Conservation (phyloP, 2,797 vertebrate genomes). For the Furcifer pardalis region DNA sequence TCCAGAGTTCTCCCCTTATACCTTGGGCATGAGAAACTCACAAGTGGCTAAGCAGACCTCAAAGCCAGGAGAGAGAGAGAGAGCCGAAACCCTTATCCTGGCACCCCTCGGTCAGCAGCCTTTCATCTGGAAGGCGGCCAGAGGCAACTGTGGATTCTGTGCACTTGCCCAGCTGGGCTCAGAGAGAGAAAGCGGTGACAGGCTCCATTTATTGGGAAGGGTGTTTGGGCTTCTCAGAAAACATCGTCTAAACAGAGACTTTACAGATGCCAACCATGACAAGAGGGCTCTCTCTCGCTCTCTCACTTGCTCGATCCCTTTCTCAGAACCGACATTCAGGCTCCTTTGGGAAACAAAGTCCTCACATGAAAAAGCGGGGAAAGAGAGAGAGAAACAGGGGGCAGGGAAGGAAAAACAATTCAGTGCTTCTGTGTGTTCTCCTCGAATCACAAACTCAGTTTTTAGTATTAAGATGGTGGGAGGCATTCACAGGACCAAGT, state of each 20-base stretch:
- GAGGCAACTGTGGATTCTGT: constrained; percentile 43
- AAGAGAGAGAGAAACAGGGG: neutral
- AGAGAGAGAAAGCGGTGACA: constrained; percentile 68
- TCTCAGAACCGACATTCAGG: neutral
- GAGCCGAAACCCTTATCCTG: neutral
- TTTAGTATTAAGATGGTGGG: too few relatives aligned
- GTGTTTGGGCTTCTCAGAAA: constrained; percentile 65
- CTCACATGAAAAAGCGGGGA: neutral
- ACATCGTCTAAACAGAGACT: constrained; percentile 58
- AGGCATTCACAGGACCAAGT: too few relatives aligned
- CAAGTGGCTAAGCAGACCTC: neutral
- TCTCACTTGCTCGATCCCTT: too few relatives aligned
- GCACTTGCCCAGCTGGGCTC: constrained; percentile 59
- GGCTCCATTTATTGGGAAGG: constrained; percentile 64
- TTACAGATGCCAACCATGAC: constrained; percentile 44
- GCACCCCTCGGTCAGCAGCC: constrained; percentile 34
- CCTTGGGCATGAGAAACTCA: neutral
- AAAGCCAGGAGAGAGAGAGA: neutral
- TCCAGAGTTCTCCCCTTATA: rapidly evolving
- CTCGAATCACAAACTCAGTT: too few relatives aligned
- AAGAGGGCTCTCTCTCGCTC: constrained; percentile 41
- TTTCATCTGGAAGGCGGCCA: constrained; percentile 33
- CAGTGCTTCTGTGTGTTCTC: too few relatives aligned
- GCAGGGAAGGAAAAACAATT: too few relatives aligned
- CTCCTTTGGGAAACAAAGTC: neutral